Evolutionary conservation across 2,113 vertebrate species (phyloP).

Genomic region (Thamnophis sirtalis): DNA sequence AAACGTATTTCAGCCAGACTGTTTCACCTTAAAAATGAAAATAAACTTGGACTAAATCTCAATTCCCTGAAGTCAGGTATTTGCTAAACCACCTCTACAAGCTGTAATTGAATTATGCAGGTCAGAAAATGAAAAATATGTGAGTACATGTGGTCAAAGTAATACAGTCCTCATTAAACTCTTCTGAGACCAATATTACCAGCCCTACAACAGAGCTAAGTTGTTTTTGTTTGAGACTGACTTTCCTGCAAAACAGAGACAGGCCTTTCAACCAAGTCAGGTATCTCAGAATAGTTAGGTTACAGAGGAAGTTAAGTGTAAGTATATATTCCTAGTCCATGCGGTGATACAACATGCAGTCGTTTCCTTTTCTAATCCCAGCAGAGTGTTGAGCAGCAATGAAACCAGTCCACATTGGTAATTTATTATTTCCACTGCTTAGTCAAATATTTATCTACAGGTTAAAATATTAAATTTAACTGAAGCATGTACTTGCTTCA

Average conservation of each 20-base stretch:
- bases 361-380: slow-evolving; percentile 47
- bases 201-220: slow-evolving; percentile 31
- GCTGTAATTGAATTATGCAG: not conserved
- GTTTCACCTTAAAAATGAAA: not conserved
- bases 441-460: slow-evolving; percentile 52
- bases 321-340: slow-evolving; percentile 30
- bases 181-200: slow-evolving; percentile 36
- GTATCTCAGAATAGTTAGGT: slow-evolving; percentile 4
- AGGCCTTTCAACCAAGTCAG: slow-evolving; percentile 16
- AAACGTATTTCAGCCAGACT: not conserved
- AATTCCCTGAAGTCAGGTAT: not conserved
- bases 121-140: not conserved
- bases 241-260: not conserved
- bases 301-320: slow-evolving; percentile 7
- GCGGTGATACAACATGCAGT: slow-evolving; percentile 42
- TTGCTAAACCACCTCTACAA: not conserved
- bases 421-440: slow-evolving; percentile 61
- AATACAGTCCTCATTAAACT: slow-evolving; percentile 53
- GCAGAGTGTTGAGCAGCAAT: slow-evolving; percentile 51
- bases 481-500: slow-evolving; percentile 43
- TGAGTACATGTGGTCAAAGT: not conserved
- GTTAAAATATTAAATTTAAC: slow-evolving; percentile 37
- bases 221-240: slow-evolving; percentile 30
- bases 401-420: slow-evolving; percentile 48
- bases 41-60: not conserved